Conservation (phyloP, 1,140 invertebrate genomes). For the Psilanteris sp. region DNA sequence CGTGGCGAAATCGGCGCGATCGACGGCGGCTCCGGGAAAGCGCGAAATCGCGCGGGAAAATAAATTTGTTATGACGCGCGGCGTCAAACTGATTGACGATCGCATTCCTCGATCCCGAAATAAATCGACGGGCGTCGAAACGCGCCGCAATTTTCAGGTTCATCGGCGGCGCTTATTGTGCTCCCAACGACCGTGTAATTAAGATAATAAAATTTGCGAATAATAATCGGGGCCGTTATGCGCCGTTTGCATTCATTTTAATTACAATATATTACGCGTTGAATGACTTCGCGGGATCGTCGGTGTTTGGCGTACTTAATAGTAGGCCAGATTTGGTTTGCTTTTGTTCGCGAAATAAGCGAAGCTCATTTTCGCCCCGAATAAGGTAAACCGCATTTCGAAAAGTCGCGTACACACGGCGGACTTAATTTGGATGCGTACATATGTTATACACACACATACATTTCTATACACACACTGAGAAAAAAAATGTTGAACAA, state of each 20-base stretch:
- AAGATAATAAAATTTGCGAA: slow-evolving; percentile 14
- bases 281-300: slow-evolving; percentile 3
- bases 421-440: no score
- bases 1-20: slow-evolving; percentile 15
- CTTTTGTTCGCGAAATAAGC: no score
- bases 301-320: no score
- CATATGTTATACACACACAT: no score
- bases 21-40: not conserved
- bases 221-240: slow-evolving; percentile 19
- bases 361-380: no score
- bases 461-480: no score
- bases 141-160: slow-evolving; percentile 3
- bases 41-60: not conserved
- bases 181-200: slow-evolving; percentile 6
- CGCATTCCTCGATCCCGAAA: slow-evolving; percentile 3
- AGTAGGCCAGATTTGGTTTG: no score
- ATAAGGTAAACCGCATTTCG: no score
- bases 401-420: no score
- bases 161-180: no score
- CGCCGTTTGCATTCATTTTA: slow-evolving; percentile 19
- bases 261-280: slow-evolving; percentile 24
- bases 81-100: not conserved
- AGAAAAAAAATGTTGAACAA: no score
- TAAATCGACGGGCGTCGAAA: not conserved
- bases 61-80: not conserved